Evolutionary conservation across 2,113 vertebrate species (phyloP).

Genomic region (Hippocampus guttulatus): DNA sequence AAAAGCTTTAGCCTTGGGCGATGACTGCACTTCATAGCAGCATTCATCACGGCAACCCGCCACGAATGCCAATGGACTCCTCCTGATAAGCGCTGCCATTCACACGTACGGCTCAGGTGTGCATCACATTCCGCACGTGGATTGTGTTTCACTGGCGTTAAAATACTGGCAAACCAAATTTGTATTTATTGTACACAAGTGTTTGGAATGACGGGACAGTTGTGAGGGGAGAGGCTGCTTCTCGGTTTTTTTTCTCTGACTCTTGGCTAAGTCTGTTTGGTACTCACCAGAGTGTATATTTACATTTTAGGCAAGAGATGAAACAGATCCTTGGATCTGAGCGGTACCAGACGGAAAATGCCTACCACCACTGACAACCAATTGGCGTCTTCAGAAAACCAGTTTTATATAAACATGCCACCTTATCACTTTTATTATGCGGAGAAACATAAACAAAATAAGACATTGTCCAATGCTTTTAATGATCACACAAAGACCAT

Average conservation of each 20-base stretch:
- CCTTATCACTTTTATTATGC: slow-evolving; percentile 4
- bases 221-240: slow-evolving; percentile 1
- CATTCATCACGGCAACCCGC: not conserved
- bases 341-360: slow-evolving; percentile 11
- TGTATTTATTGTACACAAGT: slow-evolving; percentile 13
- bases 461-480: slow-evolving; percentile 15
- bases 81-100: slow-evolving; percentile 2
- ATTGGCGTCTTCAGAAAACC: not conserved
- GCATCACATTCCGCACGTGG: not conserved
- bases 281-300: slow-evolving; percentile 8
- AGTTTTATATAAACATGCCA: not conserved
- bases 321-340: slow-evolving; percentile 6
- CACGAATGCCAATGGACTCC: slow-evolving; percentile 7
- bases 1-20: slow-evolving; percentile 5
- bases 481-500: slow-evolving; percentile 13
- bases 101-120: not conserved
- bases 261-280: slow-evolving; percentile 3
- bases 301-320: slow-evolving; percentile 15
- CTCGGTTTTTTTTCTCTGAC: slow-evolving; percentile 11
- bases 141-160: slow-evolving; percentile 3
- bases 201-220: not conserved
- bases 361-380: not conserved
- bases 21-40: not conserved
- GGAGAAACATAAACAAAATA: slow-evolving; percentile 6
- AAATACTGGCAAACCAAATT: slow-evolving; percentile 8